Evolutionary conservation across 2,888 invertebrate genomes (phyloP), one percentile per base, ranked within the genome.

Genomic region (Dendrolimus houi): DNA sequence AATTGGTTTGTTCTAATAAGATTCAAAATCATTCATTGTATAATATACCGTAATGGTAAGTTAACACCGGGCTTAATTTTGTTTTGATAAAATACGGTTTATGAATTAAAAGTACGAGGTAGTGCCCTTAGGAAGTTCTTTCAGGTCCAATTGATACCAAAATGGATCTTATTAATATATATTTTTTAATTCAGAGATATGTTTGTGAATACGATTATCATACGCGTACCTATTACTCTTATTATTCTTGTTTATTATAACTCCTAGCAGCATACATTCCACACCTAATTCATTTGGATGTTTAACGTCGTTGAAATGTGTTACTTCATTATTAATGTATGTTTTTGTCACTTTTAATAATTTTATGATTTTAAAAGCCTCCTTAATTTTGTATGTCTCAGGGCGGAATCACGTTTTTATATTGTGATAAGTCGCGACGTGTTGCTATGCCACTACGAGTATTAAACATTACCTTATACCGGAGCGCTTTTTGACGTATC

Each of bases 71-170:
- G 47, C 9, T 72, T 76, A 67, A 64, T 71, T 71, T 72, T 58
- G 65, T 74, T 77, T 75, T 63, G 66, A 70, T 77, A 47, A 47
- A 47, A 10, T 47, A 47, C 29, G 29, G 74, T 67, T 72, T 77
- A 72, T 71, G 68, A 73, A 76, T 70, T 71, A 71, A 29, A 76
- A 65, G 62, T 47, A 77, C 75, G 75, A 80, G 72, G 77, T 85
- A 85, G 84, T 78, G 71, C 79, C 72, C 70, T 74, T 85, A 83
- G 81, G 70, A 79, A 80, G 73, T 72, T 84, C 77, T 84, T 81
- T 77, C 79, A 79, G 70, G 71, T 69, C 79, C 80, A 79, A 77
- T 65, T 74, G 77, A 76, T 83, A 47, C 3, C 9, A 12, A 47
- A 47, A 47, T 47, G 9, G 47, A 47, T 47, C 47, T 47, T 47